phyloP scores from a whole-genome alignment of 1,140 invertebrate species.

The Eumaeus atala region DNA sequence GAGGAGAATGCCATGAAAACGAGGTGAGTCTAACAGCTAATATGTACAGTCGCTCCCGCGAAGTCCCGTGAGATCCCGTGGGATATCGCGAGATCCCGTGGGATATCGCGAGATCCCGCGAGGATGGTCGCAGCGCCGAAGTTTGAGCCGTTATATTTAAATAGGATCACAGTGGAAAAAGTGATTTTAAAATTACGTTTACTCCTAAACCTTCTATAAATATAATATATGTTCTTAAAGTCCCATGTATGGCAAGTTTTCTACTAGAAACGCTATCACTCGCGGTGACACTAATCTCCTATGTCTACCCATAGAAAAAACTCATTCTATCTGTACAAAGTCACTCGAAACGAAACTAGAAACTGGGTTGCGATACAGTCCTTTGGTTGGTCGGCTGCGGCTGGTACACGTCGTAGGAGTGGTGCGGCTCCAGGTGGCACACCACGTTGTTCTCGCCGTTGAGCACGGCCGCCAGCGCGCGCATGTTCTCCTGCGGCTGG shows the following conservation, averaged over 20 bases:
- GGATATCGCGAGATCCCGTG: too few species aligned
- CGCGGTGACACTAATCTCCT: slow-evolving; percentile 47
- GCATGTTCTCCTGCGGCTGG: slow-evolving; percentile 74
- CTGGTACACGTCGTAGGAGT: slow-evolving; percentile 67
- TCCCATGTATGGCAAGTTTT: slow-evolving; percentile 68
- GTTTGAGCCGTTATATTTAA: slow-evolving; percentile 67
- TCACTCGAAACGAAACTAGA: slow-evolving; percentile 49
- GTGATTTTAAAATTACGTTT: slow-evolving; percentile 65
- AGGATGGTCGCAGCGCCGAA: slow-evolving; percentile 51
- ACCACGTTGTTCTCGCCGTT: slow-evolving; percentile 87
- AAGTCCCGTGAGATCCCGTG: not conserved
- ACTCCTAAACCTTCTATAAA: slow-evolving; percentile 61
- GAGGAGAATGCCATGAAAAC: slow-evolving; percentile 49
- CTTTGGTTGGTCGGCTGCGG: slow-evolving; percentile 74
- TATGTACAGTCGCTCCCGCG: slow-evolving; percentile 9
- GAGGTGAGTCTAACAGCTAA: slow-evolving; percentile 13
- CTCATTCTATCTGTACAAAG: slow-evolving; percentile 60
- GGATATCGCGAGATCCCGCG: too few species aligned
- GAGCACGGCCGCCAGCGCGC: slow-evolving; percentile 83
- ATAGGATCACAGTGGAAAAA: slow-evolving; percentile 74
- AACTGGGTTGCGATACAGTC: slow-evolving; percentile 75
- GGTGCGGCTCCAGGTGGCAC: slow-evolving; percentile 83
- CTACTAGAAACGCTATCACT: slow-evolving; percentile 61
- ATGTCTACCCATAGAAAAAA: slow-evolving; percentile 67
- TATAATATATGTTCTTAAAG: slow-evolving; percentile 52